These are phyloP conservation scores for Alouatta palliata DNA, from an alignment of 2,113 vertebrate genomes.

Conservation along the genomic window DNA sequence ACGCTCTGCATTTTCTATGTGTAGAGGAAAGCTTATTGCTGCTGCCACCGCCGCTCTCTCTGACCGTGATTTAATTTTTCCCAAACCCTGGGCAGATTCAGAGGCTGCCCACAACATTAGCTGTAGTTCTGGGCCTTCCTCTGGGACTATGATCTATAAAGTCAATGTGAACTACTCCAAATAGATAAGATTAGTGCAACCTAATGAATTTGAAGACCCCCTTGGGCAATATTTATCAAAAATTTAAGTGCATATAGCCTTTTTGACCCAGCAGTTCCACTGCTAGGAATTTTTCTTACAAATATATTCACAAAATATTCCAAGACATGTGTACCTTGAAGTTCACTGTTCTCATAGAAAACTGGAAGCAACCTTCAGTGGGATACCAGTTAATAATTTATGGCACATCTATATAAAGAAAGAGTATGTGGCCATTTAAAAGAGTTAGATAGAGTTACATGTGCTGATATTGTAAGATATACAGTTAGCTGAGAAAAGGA, in stretches of 20 bases:
- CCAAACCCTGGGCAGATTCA: not conserved
- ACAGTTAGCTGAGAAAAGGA: not conserved
- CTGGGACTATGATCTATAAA: not conserved
- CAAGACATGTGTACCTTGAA: not conserved
- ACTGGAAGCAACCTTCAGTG: not conserved
- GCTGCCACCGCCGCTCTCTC: not conserved
- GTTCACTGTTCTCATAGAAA: not conserved
- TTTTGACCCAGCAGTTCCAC: not conserved
- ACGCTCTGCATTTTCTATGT: not conserved
- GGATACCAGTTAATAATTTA: not conserved
- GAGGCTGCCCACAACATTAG: not conserved
- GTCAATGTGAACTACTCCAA: not conserved
- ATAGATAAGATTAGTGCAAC: conserved; percentile 28
- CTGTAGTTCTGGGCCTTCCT: not conserved
- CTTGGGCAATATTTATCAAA: conserved; percentile 38
- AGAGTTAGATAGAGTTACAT: not conserved
- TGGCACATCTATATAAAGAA: not conserved
- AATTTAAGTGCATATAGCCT: not conserved
- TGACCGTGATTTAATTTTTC: not conserved
- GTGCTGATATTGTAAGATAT: not conserved
- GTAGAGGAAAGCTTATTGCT: not conserved
- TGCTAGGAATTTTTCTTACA: conserved; percentile 19
- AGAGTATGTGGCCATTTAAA: not conserved
- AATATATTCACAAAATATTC: not conserved
- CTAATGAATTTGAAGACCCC: conserved; percentile 11